A percentile compares a stretch with the other conserved stretches of the same genome.
These are phyloP conservation scores for Paratrypauchen microcephalus DNA, from an alignment of 2,797 vertebrate species.

Conservation along the genomic window DNA sequence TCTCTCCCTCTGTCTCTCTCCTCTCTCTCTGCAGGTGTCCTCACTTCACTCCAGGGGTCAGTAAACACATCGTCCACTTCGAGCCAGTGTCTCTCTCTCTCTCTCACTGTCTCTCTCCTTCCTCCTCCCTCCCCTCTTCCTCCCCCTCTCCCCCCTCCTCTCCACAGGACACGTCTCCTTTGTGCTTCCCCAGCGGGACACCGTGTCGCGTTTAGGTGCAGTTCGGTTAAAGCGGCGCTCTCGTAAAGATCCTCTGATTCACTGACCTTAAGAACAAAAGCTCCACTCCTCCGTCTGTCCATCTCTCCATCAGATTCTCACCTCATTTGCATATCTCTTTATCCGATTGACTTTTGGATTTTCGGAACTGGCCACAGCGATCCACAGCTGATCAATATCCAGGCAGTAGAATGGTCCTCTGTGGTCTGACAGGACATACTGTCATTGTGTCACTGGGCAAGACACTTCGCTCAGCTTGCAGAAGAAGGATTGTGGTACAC, in stretches of 20 bases:
- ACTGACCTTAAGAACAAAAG: conserved; percentile 43
- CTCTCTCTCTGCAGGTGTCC: conserved; percentile 15
- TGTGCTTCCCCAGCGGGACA: conserved; percentile 60
- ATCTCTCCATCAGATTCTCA: neutral
- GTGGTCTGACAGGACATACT: no score
- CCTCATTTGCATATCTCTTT: neutral
- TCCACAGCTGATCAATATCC: no score
- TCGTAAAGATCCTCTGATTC: conserved; percentile 61
- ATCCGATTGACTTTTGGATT: neutral
- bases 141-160: conserved; percentile 4
- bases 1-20: conserved; percentile 5
- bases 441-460: no score
- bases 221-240: conserved; percentile 49
- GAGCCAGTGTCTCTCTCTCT: conserved; percentile 63
- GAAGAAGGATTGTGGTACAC: no score
- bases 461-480: no score
- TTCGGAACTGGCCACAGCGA: neutral
- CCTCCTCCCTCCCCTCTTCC: no score
- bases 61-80: conserved; percentile 64
- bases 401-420: no score
- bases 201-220: conserved; percentile 57
- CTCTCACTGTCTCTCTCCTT: conserved; percentile 8
- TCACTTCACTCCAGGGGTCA: conserved; percentile 46
- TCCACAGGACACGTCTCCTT: conserved; percentile 62
- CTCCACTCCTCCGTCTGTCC: conserved; percentile 5